Evolutionary conservation across 1,140 invertebrate species (phyloP).

Genomic region (Drosophila nigromelanica): DNA sequence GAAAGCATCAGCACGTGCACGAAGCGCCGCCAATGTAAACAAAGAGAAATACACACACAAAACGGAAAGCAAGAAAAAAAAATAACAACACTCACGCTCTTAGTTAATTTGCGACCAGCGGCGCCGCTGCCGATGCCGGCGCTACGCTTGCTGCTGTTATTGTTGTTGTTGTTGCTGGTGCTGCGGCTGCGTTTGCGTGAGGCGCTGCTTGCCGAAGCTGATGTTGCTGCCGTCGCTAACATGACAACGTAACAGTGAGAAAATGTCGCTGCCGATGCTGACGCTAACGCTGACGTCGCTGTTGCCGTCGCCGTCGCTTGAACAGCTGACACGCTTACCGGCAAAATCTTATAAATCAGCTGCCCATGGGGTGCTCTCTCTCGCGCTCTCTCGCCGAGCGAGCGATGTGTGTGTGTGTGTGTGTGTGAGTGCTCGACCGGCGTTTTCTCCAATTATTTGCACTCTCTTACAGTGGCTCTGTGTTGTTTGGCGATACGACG

Average conservation of each 20-base stretch:
- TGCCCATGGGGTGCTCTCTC: conserved; percentile 46
- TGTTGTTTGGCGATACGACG: conserved; percentile 18
- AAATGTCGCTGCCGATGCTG: conserved; percentile 35
- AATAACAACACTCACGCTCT: conserved; percentile 73
- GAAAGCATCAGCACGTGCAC: conserved; percentile 65
- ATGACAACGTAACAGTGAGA: conserved; percentile 51
- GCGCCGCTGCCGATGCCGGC: conserved; percentile 57
- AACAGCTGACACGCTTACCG: conserved; percentile 77
- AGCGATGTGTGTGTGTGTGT: conserved; percentile 2
- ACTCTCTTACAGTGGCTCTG: conserved; percentile 18
- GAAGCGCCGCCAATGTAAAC: conserved; percentile 67
- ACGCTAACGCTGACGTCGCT: conserved; percentile 28
- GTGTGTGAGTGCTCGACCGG: conserved; percentile 2
- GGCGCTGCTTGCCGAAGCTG: conserved; percentile 48
- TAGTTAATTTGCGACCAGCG: conserved; percentile 69
- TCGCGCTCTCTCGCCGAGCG: conserved; percentile 11
- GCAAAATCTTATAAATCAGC: conserved; percentile 68
- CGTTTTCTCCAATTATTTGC: conserved; percentile 16
- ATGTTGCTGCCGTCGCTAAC: conserved; percentile 58
- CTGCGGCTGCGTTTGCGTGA: conserved; percentile 71
- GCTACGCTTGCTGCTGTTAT: conserved; percentile 63
- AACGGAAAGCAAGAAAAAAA: conserved; percentile 27
- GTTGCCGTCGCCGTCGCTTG: conserved; percentile 22
- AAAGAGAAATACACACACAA: conserved; percentile 59
- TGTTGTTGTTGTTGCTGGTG: conserved; percentile 47